Conservation (phyloP, 2,888 invertebrate species). For the Xiphydria camelus region DNA sequence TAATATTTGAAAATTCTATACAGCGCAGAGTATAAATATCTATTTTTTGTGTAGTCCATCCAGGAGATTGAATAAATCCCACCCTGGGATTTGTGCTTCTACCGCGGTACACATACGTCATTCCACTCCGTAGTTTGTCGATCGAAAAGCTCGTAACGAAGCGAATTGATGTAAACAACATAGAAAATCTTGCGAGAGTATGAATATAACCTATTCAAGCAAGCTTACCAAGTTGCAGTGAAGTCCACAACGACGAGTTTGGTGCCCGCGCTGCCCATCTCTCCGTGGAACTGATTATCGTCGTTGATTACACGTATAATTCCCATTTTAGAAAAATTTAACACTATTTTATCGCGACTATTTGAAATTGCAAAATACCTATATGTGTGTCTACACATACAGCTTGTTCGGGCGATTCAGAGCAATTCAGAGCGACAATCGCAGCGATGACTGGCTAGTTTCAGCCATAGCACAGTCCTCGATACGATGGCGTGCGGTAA, state of each 20-base stretch:
- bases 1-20: neutral
- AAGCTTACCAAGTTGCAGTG: constrained; percentile 85
- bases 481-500: too few species aligned
- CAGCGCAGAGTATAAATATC: too few species aligned
- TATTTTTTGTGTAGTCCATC: neutral
- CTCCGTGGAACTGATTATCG: constrained; percentile 82
- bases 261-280: constrained; percentile 81
- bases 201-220: constrained; percentile 35
- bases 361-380: too few species aligned
- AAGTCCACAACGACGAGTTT: constrained; percentile 94
- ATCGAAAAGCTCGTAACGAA: too few species aligned
- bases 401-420: too few species aligned
- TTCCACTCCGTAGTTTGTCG: too few species aligned
- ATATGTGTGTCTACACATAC: too few species aligned
- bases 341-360: too few species aligned
- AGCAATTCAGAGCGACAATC: too few species aligned
- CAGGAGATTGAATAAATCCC: neutral
- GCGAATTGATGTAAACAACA: constrained; percentile 5
- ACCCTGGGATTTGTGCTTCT: constrained; percentile 11
- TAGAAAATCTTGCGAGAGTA: constrained; percentile 6
- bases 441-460: too few species aligned
- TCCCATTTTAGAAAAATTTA: too few species aligned
- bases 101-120: neutral
- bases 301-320: constrained; percentile 70
- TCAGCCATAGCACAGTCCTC: too few species aligned